Evolutionary conservation across 2,888 invertebrate species (phyloP).

Genomic region (Salticus scenicus): DNA sequence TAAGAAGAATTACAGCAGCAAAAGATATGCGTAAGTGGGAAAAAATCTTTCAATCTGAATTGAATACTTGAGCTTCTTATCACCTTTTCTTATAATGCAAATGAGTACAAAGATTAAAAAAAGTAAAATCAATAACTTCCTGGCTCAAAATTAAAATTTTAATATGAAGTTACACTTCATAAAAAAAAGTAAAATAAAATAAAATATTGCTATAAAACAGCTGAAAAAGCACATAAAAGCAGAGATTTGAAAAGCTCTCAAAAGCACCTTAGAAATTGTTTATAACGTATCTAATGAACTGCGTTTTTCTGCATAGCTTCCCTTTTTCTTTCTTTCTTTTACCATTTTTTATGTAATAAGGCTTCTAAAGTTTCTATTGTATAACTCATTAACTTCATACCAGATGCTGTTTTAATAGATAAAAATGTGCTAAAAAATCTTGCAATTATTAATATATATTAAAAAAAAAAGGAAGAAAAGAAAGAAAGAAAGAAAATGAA

Average conservation of each 20-base stretch:
- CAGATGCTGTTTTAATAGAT: too few species aligned
- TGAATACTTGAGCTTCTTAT: constrained; percentile 27
- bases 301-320: neutral
- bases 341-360: too few species aligned
- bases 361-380: too few species aligned
- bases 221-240: constrained; percentile 34
- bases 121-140: constrained; percentile 42
- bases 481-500: too few species aligned
- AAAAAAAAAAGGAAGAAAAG: too few species aligned
- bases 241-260: constrained; percentile 48
- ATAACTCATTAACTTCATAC: too few species aligned
- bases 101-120: constrained; percentile 29
- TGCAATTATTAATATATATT: too few species aligned
- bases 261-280: constrained; percentile 15
- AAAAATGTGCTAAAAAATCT: too few species aligned
- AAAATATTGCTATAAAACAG: constrained; percentile 29
- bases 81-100: constrained; percentile 33
- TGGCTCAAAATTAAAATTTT: constrained; percentile 53
- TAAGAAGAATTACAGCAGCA: neutral
- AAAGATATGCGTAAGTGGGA: neutral
- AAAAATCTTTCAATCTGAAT: neutral
- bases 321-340: constrained; percentile 1
- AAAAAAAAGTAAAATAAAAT: too few species aligned
- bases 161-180: constrained; percentile 29
- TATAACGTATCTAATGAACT: constrained; percentile 24